A percentile compares a stretch with the other conserved stretches of the same genome.
Conservation (phyloP, 1,140 invertebrate genomes). For the Trachymyrmex cornetzi region DNA sequence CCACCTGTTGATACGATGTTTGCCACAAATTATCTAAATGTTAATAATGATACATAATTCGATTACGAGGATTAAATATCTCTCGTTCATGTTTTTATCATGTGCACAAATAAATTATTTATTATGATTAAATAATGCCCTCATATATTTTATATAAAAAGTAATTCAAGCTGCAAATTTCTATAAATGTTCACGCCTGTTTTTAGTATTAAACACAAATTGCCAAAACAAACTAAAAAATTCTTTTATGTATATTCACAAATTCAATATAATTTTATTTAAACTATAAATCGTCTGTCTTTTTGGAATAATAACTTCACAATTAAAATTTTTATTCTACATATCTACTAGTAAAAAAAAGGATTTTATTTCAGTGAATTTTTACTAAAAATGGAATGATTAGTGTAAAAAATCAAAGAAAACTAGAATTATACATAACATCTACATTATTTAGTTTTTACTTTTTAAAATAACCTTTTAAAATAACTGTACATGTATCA, state of each 20-base stretch:
- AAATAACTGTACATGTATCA: neutral
- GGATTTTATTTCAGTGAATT: neutral
- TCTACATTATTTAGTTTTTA: neutral
- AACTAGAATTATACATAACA: neutral
- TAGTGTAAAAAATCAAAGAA: constrained; percentile 11
- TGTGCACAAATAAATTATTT: constrained; percentile 20
- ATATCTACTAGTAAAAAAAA: neutral
- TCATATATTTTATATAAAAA: neutral
- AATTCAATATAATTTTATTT: constrained; percentile 3
- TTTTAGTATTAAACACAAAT: neutral
- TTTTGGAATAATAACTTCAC: neutral
- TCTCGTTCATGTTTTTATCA: constrained; percentile 14
- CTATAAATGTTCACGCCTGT: neutral
- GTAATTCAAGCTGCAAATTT: neutral
- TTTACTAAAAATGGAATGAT: neutral
- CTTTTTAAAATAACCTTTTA: neutral
- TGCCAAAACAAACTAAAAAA: neutral
- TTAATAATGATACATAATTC: constrained; percentile 46
- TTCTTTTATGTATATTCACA: neutral
- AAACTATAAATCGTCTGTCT: neutral
- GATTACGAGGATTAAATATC: constrained; percentile 66
- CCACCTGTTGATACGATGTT: constrained; percentile 90
- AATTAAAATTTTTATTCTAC: constrained; percentile 5
- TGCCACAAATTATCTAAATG: constrained; percentile 65
- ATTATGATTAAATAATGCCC: neutral